phyloP scores from a whole-genome alignment of 2,888 invertebrate species.

The Ischnura elegans region DNA sequence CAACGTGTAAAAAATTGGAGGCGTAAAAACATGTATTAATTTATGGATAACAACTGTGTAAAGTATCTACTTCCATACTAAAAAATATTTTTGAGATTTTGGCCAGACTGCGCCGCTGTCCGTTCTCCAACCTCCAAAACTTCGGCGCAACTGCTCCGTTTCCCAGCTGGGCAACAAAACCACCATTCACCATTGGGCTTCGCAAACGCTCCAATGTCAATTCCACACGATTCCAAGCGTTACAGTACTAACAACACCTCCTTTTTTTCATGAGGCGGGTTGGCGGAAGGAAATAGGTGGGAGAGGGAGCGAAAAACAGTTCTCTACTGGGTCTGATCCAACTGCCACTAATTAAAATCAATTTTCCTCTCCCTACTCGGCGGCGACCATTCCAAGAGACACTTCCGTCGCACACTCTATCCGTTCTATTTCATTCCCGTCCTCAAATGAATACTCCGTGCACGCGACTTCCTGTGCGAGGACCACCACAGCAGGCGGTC shows the following conservation, averaged over 20 bases:
- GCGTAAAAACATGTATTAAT: too few relatives aligned
- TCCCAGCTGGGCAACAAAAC: background rate
- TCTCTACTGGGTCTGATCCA: background rate
- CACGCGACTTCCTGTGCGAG: background rate
- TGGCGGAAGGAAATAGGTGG: too few relatives aligned
- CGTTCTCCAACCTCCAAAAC: background rate
- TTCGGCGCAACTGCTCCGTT: conserved; percentile 37
- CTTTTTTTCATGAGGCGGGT: too few relatives aligned
- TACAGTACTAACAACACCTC: too few relatives aligned
- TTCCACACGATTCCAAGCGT: conserved; percentile 51
- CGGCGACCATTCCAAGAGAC: background rate
- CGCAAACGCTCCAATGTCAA: conserved; percentile 52
- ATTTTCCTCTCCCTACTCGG: background rate
- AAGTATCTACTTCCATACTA: too few relatives aligned
- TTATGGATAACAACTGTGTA: too few relatives aligned
- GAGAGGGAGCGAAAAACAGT: background rate
- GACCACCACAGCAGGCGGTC: background rate
- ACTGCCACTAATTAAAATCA: conserved; percentile 8
- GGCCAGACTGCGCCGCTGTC: too few relatives aligned
- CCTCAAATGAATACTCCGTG: background rate
- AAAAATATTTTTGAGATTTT: too few relatives aligned
- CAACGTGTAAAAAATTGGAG: too few relatives aligned
- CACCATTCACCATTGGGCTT: background rate
- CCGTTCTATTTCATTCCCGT: background rate
- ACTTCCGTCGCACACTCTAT: background rate